Percentiles rank a stretch among this genome's conserved stretches.
phyloP scores from a whole-genome alignment of 2,888 invertebrate species.

The Cosmopolites sordidus region DNA sequence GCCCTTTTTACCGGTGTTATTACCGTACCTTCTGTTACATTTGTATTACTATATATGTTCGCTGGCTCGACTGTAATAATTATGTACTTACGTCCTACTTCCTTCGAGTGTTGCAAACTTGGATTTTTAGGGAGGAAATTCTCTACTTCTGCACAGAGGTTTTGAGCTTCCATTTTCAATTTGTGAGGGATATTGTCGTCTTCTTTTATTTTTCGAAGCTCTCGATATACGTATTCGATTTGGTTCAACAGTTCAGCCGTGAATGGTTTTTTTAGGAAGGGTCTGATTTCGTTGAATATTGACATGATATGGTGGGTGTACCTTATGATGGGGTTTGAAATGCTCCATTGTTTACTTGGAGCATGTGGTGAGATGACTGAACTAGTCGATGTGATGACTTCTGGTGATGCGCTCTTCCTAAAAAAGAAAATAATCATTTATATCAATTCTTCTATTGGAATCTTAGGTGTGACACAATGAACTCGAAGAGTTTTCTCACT shows the following conservation, averaged over 20 bases:
- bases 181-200: constrained; percentile 3
- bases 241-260: neutral
- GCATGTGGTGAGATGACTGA: no score
- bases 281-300: neutral
- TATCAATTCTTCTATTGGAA: no score
- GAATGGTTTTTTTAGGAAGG: constrained; percentile 3
- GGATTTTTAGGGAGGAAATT: neutral
- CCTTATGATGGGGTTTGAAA: no score
- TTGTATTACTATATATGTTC: no score
- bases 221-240: constrained; percentile 1
- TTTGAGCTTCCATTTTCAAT: neutral
- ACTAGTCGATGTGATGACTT: neutral
- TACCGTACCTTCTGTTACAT: no score
- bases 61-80: no score
- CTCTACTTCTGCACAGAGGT: neutral
- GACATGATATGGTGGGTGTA: neutral
- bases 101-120: no score
- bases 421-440: constrained; percentile 1
- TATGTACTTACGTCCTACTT: no score
- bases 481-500: no score
- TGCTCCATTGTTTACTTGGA: no score
- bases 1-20: no score
- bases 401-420: neutral
- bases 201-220: constrained; percentile 1
- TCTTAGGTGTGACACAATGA: no score